Conservation (phyloP, 2,797 vertebrate species). For the Adelosebastes latens region DNA sequence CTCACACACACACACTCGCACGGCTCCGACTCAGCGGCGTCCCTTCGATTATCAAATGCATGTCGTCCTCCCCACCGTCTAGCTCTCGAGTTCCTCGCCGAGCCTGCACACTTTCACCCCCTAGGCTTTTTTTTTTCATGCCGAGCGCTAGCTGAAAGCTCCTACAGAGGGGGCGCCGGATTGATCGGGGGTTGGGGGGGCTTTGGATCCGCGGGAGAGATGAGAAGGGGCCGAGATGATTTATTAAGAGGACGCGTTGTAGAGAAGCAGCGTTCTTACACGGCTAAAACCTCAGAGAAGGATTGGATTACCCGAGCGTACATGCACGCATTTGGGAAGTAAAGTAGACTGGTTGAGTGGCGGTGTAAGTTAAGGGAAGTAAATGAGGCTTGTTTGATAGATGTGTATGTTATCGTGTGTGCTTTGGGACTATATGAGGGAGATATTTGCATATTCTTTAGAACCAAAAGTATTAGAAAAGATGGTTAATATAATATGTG, state of each 20-base stretch:
- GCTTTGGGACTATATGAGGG: background rate
- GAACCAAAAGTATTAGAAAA: conserved; percentile 18
- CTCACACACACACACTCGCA: conserved; percentile 4
- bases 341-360: background rate
- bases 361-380: conserved; percentile 30
- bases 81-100: conserved; percentile 5
- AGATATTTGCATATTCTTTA: conserved; percentile 51
- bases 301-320: background rate
- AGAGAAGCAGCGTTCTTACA: background rate
- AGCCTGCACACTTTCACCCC: conserved; percentile 29
- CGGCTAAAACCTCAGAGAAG: conserved; percentile 7
- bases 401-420: background rate
- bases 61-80: conserved; percentile 3
- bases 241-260: conserved; percentile 37
- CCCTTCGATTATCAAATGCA: conserved; percentile 48
- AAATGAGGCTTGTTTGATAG: conserved; percentile 53
- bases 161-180: conserved; percentile 11
- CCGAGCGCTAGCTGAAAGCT: background rate
- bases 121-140: background rate
- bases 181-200: conserved; percentile 27
- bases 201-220: conserved; percentile 22
- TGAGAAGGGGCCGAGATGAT: conserved; percentile 44
- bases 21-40: background rate
- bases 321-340: background rate
- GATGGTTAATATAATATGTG: conserved; percentile 1